Base-by-base conservation (phyloP, 2,113 vertebrate species). In the Hemiscyllium ocellatum region DNA sequence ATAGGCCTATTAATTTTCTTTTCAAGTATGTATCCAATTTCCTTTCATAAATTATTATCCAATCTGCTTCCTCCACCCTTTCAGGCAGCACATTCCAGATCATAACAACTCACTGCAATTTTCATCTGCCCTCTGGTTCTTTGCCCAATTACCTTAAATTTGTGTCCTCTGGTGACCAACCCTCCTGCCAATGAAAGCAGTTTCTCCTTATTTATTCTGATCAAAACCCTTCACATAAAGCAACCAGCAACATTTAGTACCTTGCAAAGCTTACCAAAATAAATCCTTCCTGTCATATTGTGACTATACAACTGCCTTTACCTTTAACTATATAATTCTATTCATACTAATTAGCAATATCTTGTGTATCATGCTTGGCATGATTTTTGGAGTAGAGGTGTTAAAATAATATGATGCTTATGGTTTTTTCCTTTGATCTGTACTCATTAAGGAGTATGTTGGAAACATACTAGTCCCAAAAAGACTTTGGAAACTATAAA, bases 401-500 rank as follows among this genome's bases (percentile, higher is more conserved):
- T 93, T 93, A 93, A 66, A 76, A 37, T 61, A 66, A 65, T 68
- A n/a, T 93, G 89, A 93, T 93, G 61, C 17, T 93, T 93, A 37
- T 37, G 61, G 17, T 66, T 66, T 93, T 93, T 0, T 68, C 89
- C 89, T 93, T 93, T 93, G 89, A 93, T 93, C 89, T 66, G 89
- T 19, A 37, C 56, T 93, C 89, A 66, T 93, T 93, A 93, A n/a
- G 37, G 89, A 66, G 89, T 17, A 17, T 37, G 89, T 66, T 93
- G 89, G 89, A 68, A 93, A 93, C 61, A 10, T 93, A 66, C 89
- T 68, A 61, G 89, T 93, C 89, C 89, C 61, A 68, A 93, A 61
- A 93, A 93, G 61, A 65, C n/a, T 10, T 10, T 37, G 89, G 89
- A 93, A 93, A 65, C 89, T 93, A 93, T 93, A 93, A 93, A 93